Evolutionary conservation across 2,113 vertebrate species (phyloP).

Genomic region (Siniperca chuatsi): DNA sequence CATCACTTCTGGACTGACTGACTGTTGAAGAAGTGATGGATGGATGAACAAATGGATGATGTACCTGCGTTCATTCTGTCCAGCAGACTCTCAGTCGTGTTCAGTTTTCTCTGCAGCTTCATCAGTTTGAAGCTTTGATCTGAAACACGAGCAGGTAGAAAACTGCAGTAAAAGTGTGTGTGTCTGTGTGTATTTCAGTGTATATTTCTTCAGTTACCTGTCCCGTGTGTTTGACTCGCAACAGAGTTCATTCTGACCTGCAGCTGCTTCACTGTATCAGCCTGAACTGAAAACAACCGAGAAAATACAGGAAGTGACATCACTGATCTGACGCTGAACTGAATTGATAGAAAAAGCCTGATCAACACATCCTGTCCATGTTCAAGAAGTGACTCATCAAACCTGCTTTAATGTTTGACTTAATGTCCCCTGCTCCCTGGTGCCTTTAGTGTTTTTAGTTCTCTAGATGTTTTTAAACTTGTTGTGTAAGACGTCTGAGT

Average conservation of each 20-base stretch:
- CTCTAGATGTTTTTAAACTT: too few relatives aligned
- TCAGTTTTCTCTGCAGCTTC: conserved; percentile 8
- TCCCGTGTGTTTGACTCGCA: background rate
- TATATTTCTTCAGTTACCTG: background rate
- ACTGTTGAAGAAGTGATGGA: background rate
- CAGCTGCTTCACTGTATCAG: conserved; percentile 15
- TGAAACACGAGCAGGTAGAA: conserved; percentile 11
- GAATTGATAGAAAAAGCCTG: too few relatives aligned
- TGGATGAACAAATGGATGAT: background rate
- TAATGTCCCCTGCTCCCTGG: too few relatives aligned
- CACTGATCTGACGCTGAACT: background rate
- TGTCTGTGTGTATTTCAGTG: too few relatives aligned
- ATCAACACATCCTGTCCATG: too few relatives aligned
- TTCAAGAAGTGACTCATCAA: too few relatives aligned
- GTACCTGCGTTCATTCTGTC: conserved; percentile 11
- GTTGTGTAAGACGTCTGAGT: too few relatives aligned
- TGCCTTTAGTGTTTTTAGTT: too few relatives aligned
- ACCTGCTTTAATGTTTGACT: too few relatives aligned
- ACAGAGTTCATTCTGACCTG: background rate
- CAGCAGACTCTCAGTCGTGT: background rate
- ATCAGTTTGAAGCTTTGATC: conserved; percentile 10
- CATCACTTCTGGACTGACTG: background rate
- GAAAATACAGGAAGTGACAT: background rate
- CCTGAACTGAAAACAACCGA: background rate
- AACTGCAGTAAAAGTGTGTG: background rate